These are phyloP conservation scores for Dreissena polymorpha DNA, from an alignment of 1,140 invertebrate species.

Conservation along the genomic window DNA sequence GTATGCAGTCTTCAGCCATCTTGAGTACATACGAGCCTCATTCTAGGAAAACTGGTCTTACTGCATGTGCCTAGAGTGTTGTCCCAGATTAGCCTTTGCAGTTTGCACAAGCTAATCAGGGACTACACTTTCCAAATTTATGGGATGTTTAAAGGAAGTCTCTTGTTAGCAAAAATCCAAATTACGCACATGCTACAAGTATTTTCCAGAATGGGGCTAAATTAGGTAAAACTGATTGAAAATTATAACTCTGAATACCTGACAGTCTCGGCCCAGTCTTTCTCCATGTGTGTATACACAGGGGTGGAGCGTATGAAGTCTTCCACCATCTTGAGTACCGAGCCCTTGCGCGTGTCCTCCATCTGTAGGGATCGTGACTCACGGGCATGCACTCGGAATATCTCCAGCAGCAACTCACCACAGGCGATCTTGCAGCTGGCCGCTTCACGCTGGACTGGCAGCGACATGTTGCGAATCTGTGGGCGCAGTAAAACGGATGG, in stretches of 20 bases:
- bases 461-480: conserved; percentile 63
- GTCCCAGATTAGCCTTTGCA: too few relatives aligned
- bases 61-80: too few relatives aligned
- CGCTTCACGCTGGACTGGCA: conserved; percentile 73
- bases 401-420: conserved; percentile 73
- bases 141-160: too few relatives aligned
- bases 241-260: conserved; percentile 57
- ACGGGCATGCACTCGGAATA: conserved; percentile 66
- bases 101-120: too few relatives aligned
- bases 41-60: too few relatives aligned
- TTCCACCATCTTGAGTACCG: conserved; percentile 73
- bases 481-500: too few relatives aligned
- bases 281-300: conserved; percentile 66
- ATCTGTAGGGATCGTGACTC: conserved; percentile 68
- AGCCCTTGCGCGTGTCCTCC: conserved; percentile 69
- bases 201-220: too few relatives aligned
- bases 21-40: conserved; percentile 69
- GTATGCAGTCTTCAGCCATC: conserved; percentile 73
- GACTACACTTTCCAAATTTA: too few relatives aligned
- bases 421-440: conserved; percentile 68
- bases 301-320: conserved; percentile 72
- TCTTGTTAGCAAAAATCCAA: too few relatives aligned
- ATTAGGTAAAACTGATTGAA: not conserved
- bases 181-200: too few relatives aligned
- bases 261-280: conserved; percentile 70